Base-by-base conservation (phyloP, 1,140 invertebrate genomes). In the Zaprionus kolodkinae region DNA sequence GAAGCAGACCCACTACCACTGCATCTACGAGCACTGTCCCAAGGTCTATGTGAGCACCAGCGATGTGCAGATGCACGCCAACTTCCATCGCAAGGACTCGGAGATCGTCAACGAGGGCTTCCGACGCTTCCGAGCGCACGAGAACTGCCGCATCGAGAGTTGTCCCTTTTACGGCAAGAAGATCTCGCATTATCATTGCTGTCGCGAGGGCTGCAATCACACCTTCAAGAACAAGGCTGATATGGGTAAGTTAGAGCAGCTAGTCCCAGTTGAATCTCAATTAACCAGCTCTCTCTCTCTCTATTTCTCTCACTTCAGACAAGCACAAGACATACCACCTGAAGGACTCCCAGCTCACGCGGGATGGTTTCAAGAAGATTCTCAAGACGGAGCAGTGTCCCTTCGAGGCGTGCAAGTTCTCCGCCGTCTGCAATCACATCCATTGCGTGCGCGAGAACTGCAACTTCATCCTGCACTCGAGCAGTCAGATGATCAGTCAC, bases 211-310 rank as follows among this genome's bases (percentile, higher is more conserved):
- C 5, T 99, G 99, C 93, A 96, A 96, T 72, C 99, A 97, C 92
- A 99, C 98, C 0, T 99, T 99, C 93, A 99, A 99, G 93, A 99
- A 99, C 93, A 99, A 99, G 93, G 98, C 98, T 82, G 98, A 99
- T 93, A 99, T 99, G 98, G 98, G 98, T 99, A 94, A 95, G 96
- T 76, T 45, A 2, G 6, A 15, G 40, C n/a, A 45, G 40, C 2
- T 17, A 36, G 1, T 25, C 1, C 38, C 10, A 21, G 35, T 4
- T 40, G 15, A 15, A 15, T 3, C 7, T 7, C 17, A 60, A 1
- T 15, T 30, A 45, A 7, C 6, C 5, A 35, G 30, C 27, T 54
- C 11, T 52, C 40, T 54, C 11, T 9, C 1, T n/a, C 5, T 25
- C 10, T 40, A 27, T 1, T 27, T 7, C 21, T 38, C 15, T 10